phyloP scores from a whole-genome alignment of 2,113 vertebrate genomes.

The Thalassarche chlororhynchos region DNA sequence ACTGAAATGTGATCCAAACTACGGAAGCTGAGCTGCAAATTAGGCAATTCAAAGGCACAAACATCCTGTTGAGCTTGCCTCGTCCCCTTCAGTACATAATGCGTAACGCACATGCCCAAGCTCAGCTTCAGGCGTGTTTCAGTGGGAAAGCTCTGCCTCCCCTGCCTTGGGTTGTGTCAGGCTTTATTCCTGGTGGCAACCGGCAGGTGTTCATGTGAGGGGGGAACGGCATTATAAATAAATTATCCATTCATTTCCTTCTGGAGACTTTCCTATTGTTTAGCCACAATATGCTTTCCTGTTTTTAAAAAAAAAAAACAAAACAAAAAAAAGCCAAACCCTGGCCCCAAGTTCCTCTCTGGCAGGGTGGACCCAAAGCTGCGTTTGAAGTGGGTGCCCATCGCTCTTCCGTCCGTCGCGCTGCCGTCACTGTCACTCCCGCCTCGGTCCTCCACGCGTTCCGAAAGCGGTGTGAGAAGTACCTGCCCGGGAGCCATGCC shows the following conservation, averaged over 20 bases:
- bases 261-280: constrained; percentile 66
- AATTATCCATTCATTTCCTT: constrained; percentile 60
- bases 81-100: not conserved
- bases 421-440: not conserved
- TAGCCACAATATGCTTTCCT: constrained; percentile 60
- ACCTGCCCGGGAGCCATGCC: accelerated
- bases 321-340: not conserved
- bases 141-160: constrained; percentile 5
- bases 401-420: not conserved
- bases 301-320: not conserved
- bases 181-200: not conserved
- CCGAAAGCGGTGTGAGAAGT: not conserved
- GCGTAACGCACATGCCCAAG: not conserved
- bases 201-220: constrained; percentile 47
- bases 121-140: not conserved
- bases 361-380: not conserved
- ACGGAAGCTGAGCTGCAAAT: not conserved
- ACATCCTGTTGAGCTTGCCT: constrained; percentile 13
- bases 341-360: not conserved
- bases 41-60: not conserved
- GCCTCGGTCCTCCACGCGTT: accelerated
- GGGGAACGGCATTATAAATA: constrained; percentile 45
- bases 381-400: not conserved
- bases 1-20: not conserved
- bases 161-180: not conserved